Evolutionary conservation across 1,140 invertebrate species (phyloP).

Genomic region (Apis cerana): DNA sequence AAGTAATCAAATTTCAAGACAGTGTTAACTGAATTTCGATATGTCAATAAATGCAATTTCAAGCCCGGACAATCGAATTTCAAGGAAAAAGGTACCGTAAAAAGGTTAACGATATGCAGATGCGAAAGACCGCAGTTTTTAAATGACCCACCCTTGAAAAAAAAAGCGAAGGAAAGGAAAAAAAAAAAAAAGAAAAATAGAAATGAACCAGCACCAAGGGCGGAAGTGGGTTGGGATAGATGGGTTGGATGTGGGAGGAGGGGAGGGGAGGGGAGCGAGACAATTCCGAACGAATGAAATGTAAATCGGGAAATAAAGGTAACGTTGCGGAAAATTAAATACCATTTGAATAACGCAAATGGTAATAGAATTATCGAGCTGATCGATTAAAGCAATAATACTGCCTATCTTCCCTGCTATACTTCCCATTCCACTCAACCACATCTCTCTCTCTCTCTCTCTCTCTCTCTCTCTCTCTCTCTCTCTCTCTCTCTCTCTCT

Average conservation of each 20-base stretch:
- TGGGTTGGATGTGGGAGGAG: background rate
- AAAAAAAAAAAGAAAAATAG: conserved; percentile 47
- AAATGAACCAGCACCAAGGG: conserved; percentile 22
- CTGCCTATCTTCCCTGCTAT: conserved; percentile 55
- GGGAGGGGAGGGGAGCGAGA: conserved; percentile 41
- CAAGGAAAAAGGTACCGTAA: conserved; percentile 34
- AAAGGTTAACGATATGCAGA: conserved; percentile 78
- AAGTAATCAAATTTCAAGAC: conserved; percentile 32
- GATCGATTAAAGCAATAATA: conserved; percentile 76
- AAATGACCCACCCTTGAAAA: conserved; percentile 63
- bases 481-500: background rate
- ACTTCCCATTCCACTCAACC: conserved; percentile 13
- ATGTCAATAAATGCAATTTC: conserved; percentile 51
- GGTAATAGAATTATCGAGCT: conserved; percentile 75
- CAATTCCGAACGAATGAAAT: conserved; percentile 75
- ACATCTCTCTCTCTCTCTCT: background rate
- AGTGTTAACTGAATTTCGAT: conserved; percentile 36
- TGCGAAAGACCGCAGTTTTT: conserved; percentile 71
- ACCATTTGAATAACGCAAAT: conserved; percentile 78
- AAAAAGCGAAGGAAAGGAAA: conserved; percentile 52
- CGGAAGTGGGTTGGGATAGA: background rate
- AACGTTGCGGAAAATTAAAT: conserved; percentile 79
- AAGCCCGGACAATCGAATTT: conserved; percentile 40
- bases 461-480: background rate
- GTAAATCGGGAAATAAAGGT: conserved; percentile 78